These are phyloP conservation scores for Ormia ochracea DNA, from an alignment of 2,888 invertebrate species.

Conservation along the genomic window DNA sequence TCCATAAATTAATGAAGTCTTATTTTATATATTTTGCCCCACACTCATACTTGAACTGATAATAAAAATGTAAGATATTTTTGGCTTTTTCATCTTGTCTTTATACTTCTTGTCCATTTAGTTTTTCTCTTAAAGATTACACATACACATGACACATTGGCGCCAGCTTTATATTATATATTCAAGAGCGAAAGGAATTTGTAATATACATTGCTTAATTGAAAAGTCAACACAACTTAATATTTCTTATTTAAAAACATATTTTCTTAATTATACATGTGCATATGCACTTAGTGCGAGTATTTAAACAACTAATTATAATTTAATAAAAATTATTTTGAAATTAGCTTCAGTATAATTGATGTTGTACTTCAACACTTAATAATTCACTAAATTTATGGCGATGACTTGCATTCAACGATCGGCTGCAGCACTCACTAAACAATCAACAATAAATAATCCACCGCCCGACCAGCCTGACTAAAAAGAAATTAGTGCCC, in stretches of 20 bases:
- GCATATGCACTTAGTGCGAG: too few relatives aligned
- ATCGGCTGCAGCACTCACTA: not conserved
- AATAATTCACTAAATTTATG: not conserved
- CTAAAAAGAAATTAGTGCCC: not conserved
- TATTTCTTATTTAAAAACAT: slow-evolving; percentile 8
- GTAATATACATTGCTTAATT: not conserved
- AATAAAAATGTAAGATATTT: slow-evolving; percentile 35
- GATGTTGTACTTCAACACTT: not conserved
- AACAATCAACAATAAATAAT: not conserved
- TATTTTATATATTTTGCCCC: slow-evolving; percentile 54
- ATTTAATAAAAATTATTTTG: slow-evolving; percentile 16
- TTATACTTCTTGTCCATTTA: slow-evolving; percentile 37
- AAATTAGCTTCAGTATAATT: slow-evolving; percentile 3
- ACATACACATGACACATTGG: slow-evolving; percentile 48
- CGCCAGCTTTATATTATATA: slow-evolving; percentile 40
- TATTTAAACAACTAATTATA: too few relatives aligned
- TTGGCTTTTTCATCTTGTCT: slow-evolving; percentile 7
- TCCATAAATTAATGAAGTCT: slow-evolving; percentile 57
- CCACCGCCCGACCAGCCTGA: not conserved
- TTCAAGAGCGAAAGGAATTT: not conserved
- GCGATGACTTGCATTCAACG: not conserved
- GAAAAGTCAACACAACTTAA: not conserved
- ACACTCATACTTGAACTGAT: slow-evolving; percentile 43
- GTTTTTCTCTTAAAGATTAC: slow-evolving; percentile 54
- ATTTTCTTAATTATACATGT: not conserved